Base-by-base conservation (phyloP, 2,797 vertebrate genomes). In the Phrynocephalus guinanensis region DNA sequence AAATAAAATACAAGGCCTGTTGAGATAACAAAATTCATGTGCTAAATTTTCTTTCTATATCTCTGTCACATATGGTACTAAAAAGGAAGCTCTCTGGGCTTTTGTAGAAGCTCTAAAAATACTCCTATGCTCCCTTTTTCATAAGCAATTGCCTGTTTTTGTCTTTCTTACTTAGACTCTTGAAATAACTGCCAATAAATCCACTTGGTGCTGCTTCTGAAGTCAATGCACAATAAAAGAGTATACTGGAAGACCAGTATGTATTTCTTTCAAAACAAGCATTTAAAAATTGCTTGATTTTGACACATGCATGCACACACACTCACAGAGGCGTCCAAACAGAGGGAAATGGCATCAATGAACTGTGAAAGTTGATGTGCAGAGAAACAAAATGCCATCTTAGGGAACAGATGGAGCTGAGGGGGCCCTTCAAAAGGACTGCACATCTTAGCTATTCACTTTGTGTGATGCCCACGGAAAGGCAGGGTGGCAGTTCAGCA, bases 1-100 rank as follows among this genome's bases (percentile, higher is more conserved):
- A 86, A 90, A 90, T 85, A 52, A 52, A 83, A 33, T 10, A 73
- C 83, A 66, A 90, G 71, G 90, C 76, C 90, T 75, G 84, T 77
- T 79, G 71, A 88, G 78, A 77, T n/a, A 71, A 88, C 3, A 4
- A 15, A 13, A 63, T 87, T 48, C 83, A 16, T 67, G 81, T 68
- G 73, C 67, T 76, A 91, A 88, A 89, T 86, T 89, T 82, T 33
- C 30, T 68, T 66, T 11, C 83, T 72, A 33, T 20, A 79, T n/a
- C 44, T 80, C 44, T 83, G 3, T 87, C 1, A 44, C 38, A 0
- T 30, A 50, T 71, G 56, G 44, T 8, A 85, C 50, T 78, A 84
- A 92, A 92, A 92, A 83, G 60, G 77, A 73, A 28, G 22, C 26
- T 86, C 2, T 0, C 48, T 56, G 77, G 0, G 0, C 82, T 89